A percentile compares a stretch with the other conserved stretches of the same genome.
phyloP scores from a whole-genome alignment of 2,797 vertebrate genomes.

The Coccyzus lansbergi region DNA sequence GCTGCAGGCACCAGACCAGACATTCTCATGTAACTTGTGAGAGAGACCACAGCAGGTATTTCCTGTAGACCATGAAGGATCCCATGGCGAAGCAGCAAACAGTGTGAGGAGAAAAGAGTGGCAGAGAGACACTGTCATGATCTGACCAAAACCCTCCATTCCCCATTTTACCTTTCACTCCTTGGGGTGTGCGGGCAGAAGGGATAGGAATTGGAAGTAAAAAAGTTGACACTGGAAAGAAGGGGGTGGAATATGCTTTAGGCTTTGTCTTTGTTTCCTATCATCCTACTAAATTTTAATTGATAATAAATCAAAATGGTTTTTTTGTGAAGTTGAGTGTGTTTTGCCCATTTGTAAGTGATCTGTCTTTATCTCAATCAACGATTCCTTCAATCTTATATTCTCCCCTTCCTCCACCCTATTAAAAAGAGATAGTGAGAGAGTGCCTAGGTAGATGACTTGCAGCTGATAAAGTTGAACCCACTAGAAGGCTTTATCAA shows the following conservation, averaged over 20 bases:
- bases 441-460: neutral
- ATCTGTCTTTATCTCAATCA: neutral
- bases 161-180: neutral
- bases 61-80: neutral
- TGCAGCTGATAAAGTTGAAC: neutral
- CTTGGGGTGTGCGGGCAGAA: fast-evolving
- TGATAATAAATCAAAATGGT: neutral
- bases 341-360: neutral
- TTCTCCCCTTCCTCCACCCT: neutral
- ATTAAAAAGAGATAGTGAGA: neutral
- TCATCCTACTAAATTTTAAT: neutral
- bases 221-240: neutral
- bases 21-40: neutral
- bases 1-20: neutral
- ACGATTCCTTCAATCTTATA: neutral
- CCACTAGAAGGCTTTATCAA: neutral
- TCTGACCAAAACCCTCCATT: neutral
- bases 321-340: neutral
- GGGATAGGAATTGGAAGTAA: neutral
- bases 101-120: neutral
- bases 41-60: neutral
- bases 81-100: neutral
- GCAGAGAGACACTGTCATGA: neutral
- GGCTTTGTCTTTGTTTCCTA: neutral
- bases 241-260: neutral